Evolutionary conservation across 2,888 invertebrate genomes (phyloP).

Genomic region (Plutella xylostella): DNA sequence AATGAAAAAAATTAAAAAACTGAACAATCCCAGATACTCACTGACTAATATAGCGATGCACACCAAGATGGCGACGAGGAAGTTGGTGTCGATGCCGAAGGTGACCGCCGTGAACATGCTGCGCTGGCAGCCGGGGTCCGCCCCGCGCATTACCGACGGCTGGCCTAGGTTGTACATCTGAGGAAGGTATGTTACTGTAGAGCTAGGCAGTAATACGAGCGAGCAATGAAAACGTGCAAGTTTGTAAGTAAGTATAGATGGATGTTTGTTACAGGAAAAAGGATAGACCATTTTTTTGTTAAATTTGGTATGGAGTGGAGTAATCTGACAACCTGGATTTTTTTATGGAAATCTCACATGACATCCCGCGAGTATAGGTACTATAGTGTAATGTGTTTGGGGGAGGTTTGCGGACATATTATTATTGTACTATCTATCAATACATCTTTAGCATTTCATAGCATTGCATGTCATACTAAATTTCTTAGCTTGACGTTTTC

Average conservation of each 20-base stretch:
- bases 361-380: too few relatives aligned
- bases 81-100: slow-evolving; percentile 87
- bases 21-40: slow-evolving; percentile 71
- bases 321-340: too few relatives aligned
- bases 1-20: too few relatives aligned
- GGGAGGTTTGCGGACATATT: too few relatives aligned
- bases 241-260: neutral
- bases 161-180: slow-evolving; percentile 90
- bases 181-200: slow-evolving; percentile 11
- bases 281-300: neutral
- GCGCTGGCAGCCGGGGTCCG: slow-evolving; percentile 79
- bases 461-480: too few relatives aligned
- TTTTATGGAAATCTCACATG: too few relatives aligned
- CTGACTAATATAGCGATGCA: slow-evolving; percentile 87
- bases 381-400: too few relatives aligned
- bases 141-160: slow-evolving; percentile 79
- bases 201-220: too few relatives aligned
- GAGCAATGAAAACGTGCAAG: neutral
- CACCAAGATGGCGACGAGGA: slow-evolving; percentile 89
- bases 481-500: too few relatives aligned
- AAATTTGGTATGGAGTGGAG: neutral
- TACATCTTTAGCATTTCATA: too few relatives aligned
- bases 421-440: too few relatives aligned
- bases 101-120: slow-evolving; percentile 82
- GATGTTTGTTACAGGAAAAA: slow-evolving; percentile 9